Evolutionary conservation across 2,888 invertebrate genomes (phyloP).

Genomic region (Cyrtodaria siliqua): DNA sequence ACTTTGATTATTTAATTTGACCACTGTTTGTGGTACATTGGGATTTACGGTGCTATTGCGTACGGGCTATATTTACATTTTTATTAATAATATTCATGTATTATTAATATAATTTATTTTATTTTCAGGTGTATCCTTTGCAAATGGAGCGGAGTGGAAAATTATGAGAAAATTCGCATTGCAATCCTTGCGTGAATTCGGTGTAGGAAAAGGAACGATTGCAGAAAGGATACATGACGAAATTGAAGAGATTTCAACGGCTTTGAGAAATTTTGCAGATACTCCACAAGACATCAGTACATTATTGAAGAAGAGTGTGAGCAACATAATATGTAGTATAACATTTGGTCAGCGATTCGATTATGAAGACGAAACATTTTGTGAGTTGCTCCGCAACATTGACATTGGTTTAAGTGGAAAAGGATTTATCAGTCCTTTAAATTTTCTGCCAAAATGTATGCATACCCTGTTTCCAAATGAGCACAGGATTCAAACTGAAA

Average conservation of each 20-base stretch:
- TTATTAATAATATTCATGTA: no score
- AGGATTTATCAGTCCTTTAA: constrained; percentile 9
- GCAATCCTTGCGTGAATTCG: constrained; percentile 15
- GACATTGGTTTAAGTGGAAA: constrained; percentile 13
- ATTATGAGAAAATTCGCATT: constrained; percentile 17
- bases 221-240: constrained; percentile 10
- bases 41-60: no score
- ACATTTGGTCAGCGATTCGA: not conserved
- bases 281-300: not conserved
- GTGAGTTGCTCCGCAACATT: constrained; percentile 4
- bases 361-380: not conserved
- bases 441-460: constrained; percentile 23
- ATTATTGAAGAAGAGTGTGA: constrained; percentile 1
- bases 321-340: constrained; percentile 10
- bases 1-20: no score
- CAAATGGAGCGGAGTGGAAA: constrained; percentile 23
- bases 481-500: constrained; percentile 6
- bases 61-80: no score
- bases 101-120: no score
- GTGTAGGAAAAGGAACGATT: not conserved
- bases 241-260: constrained; percentile 1
- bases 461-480: constrained; percentile 21
- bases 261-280: not conserved
- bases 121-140: constrained; percentile 21
- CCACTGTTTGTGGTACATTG: no score